Evolutionary conservation across 1,140 invertebrate genomes (phyloP), one percentile per base, ranked within the genome.

Genomic region (Steinernema feltiae): DNA sequence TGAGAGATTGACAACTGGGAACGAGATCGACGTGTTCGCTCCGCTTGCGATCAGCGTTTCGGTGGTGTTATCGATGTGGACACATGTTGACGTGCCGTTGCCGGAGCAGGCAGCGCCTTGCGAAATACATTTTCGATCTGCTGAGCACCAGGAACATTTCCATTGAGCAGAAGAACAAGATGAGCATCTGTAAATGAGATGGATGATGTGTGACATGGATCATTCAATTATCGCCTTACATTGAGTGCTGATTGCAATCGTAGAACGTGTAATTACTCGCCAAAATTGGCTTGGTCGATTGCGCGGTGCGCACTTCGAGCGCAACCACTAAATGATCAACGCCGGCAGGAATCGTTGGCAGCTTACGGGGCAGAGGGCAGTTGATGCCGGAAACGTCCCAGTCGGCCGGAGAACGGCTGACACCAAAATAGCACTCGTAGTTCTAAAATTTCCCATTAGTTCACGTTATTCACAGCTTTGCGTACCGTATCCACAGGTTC

Each of bases 361-460:
- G 72, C 17, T 81, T 63, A 27, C 74, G 69, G 7, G 79, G 80
- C 27, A 81, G 71, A 12, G 63, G 48, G 70, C 81, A 82, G 3
- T 41, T 41, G 0, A 82, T 63, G 41, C 81, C 81, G 3, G 41
- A 31, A 18, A 73, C 31, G 7, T 69, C 31, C 80, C 80, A 82
- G 17, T 32, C 69, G 30, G 69, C 80, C 24, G 46, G 32, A 53
- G 80, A 72, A 32, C 74, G 82, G 32, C 70, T 73, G 24, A 72
- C 53, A 15, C 81, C 80, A 41, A 83, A 83, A 32, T 63, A 79
- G 70, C 80, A 82, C 73, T 82, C 80, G 53, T 82, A 82, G n/a
- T 70, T 81, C 78, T 77, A 78, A 76, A 81, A 48, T 77, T 17
- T 69, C 17, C 30, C 12, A 15, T 27, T 24, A 21, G 30, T 30